Conservation (phyloP, 2,797 vertebrate species). For the Tolypeutes matacus region DNA sequence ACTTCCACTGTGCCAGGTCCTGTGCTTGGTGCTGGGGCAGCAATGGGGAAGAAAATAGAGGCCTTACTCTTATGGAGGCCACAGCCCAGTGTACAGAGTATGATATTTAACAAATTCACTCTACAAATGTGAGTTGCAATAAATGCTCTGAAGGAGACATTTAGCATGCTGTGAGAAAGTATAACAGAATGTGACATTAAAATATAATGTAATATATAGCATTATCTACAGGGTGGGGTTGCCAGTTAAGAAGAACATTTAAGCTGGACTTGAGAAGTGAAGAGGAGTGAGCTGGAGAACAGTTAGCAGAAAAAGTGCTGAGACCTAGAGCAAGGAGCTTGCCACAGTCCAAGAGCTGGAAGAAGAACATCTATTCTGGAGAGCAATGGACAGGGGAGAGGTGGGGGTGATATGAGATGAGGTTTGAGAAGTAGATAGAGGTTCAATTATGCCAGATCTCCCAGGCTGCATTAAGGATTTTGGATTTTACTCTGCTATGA, state of each 20-base stretch:
- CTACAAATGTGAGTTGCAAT: not conserved
- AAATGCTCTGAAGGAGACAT: constrained; percentile 9
- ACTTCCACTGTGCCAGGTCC: not conserved
- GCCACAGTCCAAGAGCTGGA: not conserved
- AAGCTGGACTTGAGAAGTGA: not conserved
- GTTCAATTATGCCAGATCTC: not conserved
- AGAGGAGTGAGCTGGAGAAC: not conserved
- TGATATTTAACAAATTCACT: not conserved
- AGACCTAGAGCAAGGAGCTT: not conserved
- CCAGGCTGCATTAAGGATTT: not conserved
- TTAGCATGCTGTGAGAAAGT: not conserved
- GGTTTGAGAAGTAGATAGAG: not conserved
- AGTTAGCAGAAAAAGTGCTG: not conserved
- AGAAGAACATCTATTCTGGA: not conserved
- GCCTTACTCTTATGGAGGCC: not conserved
- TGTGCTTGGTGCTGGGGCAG: not conserved
- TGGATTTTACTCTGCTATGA: not conserved
- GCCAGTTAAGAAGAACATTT: not conserved
- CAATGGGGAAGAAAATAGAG: not conserved
- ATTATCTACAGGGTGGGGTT: not conserved
- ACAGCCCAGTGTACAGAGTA: not conserved
- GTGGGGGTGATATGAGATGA: not conserved
- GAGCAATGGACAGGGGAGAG: accelerated
- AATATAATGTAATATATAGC: not conserved
- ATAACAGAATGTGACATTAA: not conserved